phyloP scores from a whole-genome alignment of 2,888 invertebrate species.

The Metellina segmentata region DNA sequence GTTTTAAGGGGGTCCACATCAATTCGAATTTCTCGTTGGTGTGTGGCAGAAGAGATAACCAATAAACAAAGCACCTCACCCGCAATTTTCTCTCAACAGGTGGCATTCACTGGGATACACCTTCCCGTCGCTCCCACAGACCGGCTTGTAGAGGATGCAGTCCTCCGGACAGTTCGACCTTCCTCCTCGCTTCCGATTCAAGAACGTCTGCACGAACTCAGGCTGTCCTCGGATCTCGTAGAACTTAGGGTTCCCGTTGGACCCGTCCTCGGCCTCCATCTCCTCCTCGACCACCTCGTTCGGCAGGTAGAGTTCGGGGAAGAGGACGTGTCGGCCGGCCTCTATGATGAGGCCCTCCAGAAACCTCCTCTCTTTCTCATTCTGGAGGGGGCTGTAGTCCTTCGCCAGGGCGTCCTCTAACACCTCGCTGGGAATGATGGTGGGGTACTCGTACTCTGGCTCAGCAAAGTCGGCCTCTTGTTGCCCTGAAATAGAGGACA shows the following conservation, averaged over 20 bases:
- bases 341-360: conserved; percentile 55
- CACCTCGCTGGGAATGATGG: not conserved
- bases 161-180: conserved; percentile 43
- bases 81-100: conserved; percentile 74
- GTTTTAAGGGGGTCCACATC: no score
- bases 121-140: conserved; percentile 77
- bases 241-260: not conserved
- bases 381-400: conserved; percentile 39
- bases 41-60: not conserved
- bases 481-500: conserved; percentile 31
- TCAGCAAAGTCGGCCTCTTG: not conserved
- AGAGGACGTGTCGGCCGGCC: conserved; percentile 57
- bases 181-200: conserved; percentile 14
- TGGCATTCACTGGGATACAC: conserved; percentile 75
- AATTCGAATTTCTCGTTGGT: not conserved
- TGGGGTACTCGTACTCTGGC: conserved; percentile 10
- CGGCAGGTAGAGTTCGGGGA: conserved; percentile 43
- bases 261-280: not conserved
- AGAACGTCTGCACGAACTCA: conserved; percentile 49
- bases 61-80: conserved; percentile 65
- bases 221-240: conserved; percentile 55
- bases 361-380: conserved; percentile 29
- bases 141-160: conserved; percentile 53
- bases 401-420: not conserved
- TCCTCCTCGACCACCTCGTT: not conserved